Base-by-base conservation (phyloP, 2,797 vertebrate genomes). In the Pipistrellus kuhlii region DNA sequence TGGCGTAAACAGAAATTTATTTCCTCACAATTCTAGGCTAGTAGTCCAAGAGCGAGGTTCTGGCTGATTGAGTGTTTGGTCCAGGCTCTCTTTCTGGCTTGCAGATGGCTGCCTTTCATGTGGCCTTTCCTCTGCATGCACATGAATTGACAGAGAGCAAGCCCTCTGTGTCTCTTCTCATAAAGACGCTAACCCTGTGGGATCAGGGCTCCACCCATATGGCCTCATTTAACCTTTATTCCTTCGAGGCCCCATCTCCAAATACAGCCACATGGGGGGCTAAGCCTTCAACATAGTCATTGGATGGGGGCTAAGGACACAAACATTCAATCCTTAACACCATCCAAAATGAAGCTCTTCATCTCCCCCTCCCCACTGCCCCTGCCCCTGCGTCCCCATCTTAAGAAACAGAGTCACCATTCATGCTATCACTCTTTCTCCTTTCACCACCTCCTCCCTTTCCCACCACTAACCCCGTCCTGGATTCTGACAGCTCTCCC, bases 371-470 rank as follows among this genome's bases (percentile, higher is more conserved):
- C 27, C 68, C 3, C 44, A n/a, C 0, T 0, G 6, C 35, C 41
- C 21, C 20, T 48, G 20, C 12, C 12, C 23, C 10, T 21, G 1
- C 13, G 5, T 44, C 51, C 32, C 46, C 23, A 0, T 18, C 30
- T 41, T 25, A 1, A 41, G 8, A 9, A n/a, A 18, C 12, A 81
- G 6, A 0, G 0, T 18, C 13, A 0, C 64, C 3, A 0, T 23
- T 72, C 3, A 0, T 1, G 1, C 32, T 27, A 2, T n/a, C 48
- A 13, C 53, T 9, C 0, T 0, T 14, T 21, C 53, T 25, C 35
- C 5, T 8, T 41, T 38, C 2, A 1, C 62, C 25, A 57, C 44
- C 21, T 73, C 11, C 25, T 55, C 20, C 38, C 7, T 4, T 5
- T 17, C 38, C 35, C 64, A 69, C 15, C 17, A 30, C 71, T 66